phyloP scores from a whole-genome alignment of 2,888 invertebrate genomes.

The Drosophila flavopinicola region DNA sequence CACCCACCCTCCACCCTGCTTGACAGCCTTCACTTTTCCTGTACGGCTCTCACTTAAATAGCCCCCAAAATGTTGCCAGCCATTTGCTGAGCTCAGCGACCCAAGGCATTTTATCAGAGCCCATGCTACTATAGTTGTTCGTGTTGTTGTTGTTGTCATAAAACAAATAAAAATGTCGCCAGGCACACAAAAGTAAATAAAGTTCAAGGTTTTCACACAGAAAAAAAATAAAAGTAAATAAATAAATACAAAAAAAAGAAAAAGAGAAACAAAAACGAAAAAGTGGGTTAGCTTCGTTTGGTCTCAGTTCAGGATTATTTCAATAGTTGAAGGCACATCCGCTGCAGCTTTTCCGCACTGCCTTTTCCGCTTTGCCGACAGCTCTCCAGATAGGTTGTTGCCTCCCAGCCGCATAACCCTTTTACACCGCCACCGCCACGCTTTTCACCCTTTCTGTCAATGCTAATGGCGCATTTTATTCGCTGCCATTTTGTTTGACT shows the following conservation, averaged over 20 bases:
- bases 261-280: conserved; percentile 16
- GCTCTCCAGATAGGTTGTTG: conserved; percentile 18
- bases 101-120: conserved; percentile 32
- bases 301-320: conserved; percentile 64
- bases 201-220: conserved; percentile 55
- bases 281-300: conserved; percentile 37
- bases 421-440: not conserved
- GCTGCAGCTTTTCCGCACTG: conserved; percentile 74
- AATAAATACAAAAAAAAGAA: conserved; percentile 34
- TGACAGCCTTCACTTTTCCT: conserved; percentile 59
- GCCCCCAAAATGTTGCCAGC: conserved; percentile 48
- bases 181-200: conserved; percentile 41
- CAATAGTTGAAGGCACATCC: conserved; percentile 74
- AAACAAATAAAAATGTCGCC: conserved; percentile 51
- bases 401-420: conserved; percentile 17
- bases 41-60: conserved; percentile 58
- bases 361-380: conserved; percentile 30
- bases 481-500: conserved; percentile 66
- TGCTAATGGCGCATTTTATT: conserved; percentile 75
- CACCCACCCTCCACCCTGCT: not conserved
- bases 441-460: conserved; percentile 30
- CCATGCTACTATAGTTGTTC: conserved; percentile 6
- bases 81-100: conserved; percentile 61
- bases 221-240: conserved; percentile 45
- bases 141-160: conserved; percentile 37